phyloP scores from a whole-genome alignment of 2,113 vertebrate species.

The Azemiops feae region DNA sequence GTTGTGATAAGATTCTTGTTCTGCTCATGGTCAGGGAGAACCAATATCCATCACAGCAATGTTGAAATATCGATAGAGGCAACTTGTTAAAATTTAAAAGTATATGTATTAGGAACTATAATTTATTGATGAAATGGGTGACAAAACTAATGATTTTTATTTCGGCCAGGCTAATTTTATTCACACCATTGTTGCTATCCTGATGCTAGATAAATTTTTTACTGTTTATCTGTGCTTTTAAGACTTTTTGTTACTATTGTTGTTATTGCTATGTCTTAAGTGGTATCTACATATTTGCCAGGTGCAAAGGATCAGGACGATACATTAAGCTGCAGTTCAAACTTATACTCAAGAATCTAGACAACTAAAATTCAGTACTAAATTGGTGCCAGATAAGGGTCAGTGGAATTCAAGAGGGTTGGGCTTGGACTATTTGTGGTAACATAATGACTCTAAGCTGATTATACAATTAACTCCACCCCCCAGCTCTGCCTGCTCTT shows the following conservation, averaged over 20 bases:
- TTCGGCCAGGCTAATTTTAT: background rate
- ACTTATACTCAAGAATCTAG: background rate
- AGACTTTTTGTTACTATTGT: background rate
- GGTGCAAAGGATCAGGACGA: too few relatives aligned
- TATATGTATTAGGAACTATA: constrained; percentile 39
- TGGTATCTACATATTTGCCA: background rate
- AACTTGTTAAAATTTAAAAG: constrained; percentile 45
- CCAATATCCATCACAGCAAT: background rate
- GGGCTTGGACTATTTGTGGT: background rate
- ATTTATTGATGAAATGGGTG: constrained; percentile 47
- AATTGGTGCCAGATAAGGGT: background rate
- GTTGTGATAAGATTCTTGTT: too few relatives aligned
- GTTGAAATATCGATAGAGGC: background rate
- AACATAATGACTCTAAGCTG: background rate
- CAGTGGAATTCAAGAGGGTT: background rate
- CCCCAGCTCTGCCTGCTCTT: background rate
- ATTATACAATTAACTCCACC: background rate
- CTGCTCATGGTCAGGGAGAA: background rate
- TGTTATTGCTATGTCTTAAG: background rate
- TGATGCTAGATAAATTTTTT: background rate
- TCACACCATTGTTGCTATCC: background rate
- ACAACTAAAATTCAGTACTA: background rate
- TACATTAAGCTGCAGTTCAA: background rate
- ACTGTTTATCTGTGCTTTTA: background rate
- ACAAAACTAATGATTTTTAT: constrained; percentile 32